Evolutionary conservation across 1,140 invertebrate species (phyloP).

Genomic region (Bombus confusus): DNA sequence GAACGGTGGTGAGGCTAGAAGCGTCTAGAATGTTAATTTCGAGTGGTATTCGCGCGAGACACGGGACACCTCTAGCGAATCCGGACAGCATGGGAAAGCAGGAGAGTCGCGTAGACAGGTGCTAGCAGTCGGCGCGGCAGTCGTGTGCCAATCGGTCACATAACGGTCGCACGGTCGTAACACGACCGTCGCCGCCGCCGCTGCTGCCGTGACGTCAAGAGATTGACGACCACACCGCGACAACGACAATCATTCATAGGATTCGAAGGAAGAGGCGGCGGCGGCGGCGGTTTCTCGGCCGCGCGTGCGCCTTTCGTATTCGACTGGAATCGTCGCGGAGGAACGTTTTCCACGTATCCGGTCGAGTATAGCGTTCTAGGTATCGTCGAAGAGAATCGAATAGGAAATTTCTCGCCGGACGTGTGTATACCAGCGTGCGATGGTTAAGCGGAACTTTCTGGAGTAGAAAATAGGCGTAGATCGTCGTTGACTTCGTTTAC

Average conservation of each 20-base stretch:
- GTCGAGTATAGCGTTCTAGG: not conserved
- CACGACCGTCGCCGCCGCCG: slow-evolving; percentile 73
- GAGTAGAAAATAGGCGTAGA: not conserved
- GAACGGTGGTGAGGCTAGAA: not conserved
- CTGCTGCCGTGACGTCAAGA: slow-evolving; percentile 67
- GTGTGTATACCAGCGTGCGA: not conserved
- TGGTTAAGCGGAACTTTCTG: not conserved
- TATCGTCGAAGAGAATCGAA: not conserved
- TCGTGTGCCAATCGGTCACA: slow-evolving; percentile 78
- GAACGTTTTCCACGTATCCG: not conserved
- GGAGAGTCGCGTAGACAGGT: slow-evolving; percentile 59
- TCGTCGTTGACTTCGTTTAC: not conserved
- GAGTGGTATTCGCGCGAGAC: not conserved
- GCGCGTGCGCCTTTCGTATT: slow-evolving; percentile 27
- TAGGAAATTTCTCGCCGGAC: not conserved
- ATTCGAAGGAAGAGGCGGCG: slow-evolving; percentile 47
- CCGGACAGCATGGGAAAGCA: slow-evolving; percentile 41
- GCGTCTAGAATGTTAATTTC: slow-evolving; percentile 12
- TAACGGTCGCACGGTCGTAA: slow-evolving; percentile 80
- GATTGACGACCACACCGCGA: slow-evolving; percentile 64
- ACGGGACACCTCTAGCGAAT: slow-evolving; percentile 19
- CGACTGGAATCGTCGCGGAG: not conserved
- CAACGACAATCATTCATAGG: slow-evolving; percentile 66
- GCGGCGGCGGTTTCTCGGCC: not conserved
- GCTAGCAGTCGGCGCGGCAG: slow-evolving; percentile 50